phyloP scores from a whole-genome alignment of 2,888 invertebrate genomes.

The Amphipoea oculea region DNA sequence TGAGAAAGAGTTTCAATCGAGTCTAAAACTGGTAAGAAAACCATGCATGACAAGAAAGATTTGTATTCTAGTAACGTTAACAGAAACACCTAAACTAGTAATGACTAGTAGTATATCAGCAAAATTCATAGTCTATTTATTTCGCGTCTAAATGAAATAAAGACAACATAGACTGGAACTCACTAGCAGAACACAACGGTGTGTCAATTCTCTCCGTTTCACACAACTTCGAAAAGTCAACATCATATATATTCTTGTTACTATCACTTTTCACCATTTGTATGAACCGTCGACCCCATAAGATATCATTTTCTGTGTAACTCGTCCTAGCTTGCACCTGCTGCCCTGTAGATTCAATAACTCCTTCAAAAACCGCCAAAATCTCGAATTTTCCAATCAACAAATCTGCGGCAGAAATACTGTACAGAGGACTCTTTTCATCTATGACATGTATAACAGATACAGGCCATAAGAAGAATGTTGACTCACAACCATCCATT shows the following conservation, averaged over 20 bases:
- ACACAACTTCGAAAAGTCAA: constrained; percentile 97
- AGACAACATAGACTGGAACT: constrained; percentile 84
- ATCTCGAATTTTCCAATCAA: constrained; percentile 96
- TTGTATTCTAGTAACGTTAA: not conserved
- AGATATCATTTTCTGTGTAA: constrained; percentile 94
- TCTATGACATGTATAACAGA: constrained; percentile 98
- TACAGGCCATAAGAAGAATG: constrained; percentile 99
- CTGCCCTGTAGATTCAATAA: constrained; percentile 96
- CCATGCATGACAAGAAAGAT: not conserved
- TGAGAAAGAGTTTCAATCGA: not conserved
- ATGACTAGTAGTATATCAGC: constrained; percentile 31
- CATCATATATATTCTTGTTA: constrained; percentile 93
- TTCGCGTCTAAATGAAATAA: constrained; percentile 49
- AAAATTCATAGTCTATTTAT: not conserved
- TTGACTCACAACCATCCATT: constrained; percentile 96
- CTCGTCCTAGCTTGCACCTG: constrained; percentile 95
- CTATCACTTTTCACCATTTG: constrained; percentile 94
- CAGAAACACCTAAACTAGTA: not conserved
- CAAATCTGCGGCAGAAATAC: constrained; percentile 96
- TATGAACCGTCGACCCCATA: constrained; percentile 97
- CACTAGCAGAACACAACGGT: constrained; percentile 95
- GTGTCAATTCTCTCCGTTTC: constrained; percentile 96
- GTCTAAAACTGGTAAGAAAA: not conserved
- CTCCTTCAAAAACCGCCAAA: constrained; percentile 96
- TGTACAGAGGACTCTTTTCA: constrained; percentile 95